Evolutionary conservation across 2,113 vertebrate genomes (phyloP).

Genomic region (Rhombomys opimus): DNA sequence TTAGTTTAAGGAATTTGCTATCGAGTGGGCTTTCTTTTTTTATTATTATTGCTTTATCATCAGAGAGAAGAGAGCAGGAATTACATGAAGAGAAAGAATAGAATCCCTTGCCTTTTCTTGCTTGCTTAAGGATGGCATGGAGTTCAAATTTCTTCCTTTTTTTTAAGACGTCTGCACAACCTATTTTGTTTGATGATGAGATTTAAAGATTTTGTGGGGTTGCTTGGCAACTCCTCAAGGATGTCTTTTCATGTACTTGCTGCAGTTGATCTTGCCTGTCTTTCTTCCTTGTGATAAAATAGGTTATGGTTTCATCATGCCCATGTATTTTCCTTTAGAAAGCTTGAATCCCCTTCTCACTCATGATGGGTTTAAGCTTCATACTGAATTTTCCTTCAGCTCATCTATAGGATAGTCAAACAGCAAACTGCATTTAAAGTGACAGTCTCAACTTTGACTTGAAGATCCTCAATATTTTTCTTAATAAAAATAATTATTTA

Average conservation of each 20-base stretch:
- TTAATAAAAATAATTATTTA: neutral
- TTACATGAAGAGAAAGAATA: neutral
- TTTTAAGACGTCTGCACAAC: constrained; percentile 33
- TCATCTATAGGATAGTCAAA: neutral
- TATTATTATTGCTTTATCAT: neutral
- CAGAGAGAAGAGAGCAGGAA: neutral
- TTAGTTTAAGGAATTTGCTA: neutral
- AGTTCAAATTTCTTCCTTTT: constrained; percentile 54
- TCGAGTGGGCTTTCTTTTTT: neutral
- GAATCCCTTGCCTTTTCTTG: neutral
- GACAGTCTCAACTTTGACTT: neutral
- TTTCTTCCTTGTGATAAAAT: constrained; percentile 41
- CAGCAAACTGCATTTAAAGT: neutral
- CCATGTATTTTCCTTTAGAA: neutral
- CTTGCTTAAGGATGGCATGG: neutral
- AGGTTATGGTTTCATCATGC: neutral
- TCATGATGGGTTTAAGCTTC: neutral
- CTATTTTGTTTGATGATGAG: constrained; percentile 49
- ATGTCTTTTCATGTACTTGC: neutral
- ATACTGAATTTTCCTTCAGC: neutral
- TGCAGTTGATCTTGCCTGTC: neutral
- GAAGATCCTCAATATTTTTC: neutral
- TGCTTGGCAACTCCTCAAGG: constrained; percentile 47
- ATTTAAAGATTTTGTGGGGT: constrained; percentile 8
- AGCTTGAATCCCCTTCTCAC: neutral